Conservation (phyloP, 1,140 invertebrate genomes). For the Eumeta japonica region DNA sequence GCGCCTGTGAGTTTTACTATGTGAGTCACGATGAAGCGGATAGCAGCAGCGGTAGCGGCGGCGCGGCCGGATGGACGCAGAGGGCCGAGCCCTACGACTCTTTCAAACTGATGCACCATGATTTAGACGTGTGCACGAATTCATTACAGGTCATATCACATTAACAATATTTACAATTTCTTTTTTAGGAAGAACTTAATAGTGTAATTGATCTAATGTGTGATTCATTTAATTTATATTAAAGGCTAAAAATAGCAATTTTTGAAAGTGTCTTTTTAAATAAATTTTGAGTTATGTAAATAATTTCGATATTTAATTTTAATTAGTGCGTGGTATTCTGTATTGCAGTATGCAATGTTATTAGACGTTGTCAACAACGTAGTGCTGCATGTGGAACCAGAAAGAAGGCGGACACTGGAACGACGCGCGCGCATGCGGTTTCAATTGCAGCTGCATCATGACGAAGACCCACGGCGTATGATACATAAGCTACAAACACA, state of each 20-base stretch:
- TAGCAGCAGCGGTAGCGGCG: conserved; percentile 19
- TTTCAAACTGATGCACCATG: conserved; percentile 97
- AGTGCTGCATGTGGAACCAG: conserved; percentile 93
- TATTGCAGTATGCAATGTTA: conserved; percentile 85
- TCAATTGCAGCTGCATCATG: conserved; percentile 84
- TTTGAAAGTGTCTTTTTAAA: no score
- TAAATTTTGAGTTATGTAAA: no score
- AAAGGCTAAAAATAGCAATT: no score
- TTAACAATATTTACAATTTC: not conserved
- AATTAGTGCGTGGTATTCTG: no score
- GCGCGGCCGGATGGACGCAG: conserved; percentile 64
- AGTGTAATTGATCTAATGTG: not conserved
- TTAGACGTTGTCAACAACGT: conserved; percentile 97
- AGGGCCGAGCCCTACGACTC: conserved; percentile 88
- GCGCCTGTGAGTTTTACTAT: conserved; percentile 97
- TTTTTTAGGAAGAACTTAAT: not conserved
- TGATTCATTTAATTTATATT: not conserved
- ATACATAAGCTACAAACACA: conserved; percentile 89
- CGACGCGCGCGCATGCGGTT: conserved; percentile 89
- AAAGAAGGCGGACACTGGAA: conserved; percentile 87
- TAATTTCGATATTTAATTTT: no score
- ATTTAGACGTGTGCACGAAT: conserved; percentile 96
- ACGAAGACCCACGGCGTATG: conserved; percentile 87
- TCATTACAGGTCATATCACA: conserved; percentile 84
- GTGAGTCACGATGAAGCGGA: conserved; percentile 90